phyloP scores from a whole-genome alignment of 2,113 vertebrate genomes.

The Chloebia gouldiae region DNA sequence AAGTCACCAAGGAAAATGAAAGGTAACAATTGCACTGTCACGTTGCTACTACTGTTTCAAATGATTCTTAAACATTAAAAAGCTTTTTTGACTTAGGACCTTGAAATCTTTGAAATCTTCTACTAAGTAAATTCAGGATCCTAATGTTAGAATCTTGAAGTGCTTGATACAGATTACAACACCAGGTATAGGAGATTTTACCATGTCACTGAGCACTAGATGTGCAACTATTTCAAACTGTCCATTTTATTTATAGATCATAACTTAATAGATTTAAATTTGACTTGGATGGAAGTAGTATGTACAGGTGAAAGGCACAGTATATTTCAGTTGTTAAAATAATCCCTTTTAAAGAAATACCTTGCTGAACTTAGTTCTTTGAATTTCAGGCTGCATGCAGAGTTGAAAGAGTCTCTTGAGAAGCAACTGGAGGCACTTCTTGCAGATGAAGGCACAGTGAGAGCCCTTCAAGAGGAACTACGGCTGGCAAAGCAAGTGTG shows the following conservation, averaged over 20 bases:
- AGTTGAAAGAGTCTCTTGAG: constrained; percentile 83
- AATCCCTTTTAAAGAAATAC: neutral
- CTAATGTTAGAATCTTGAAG: neutral
- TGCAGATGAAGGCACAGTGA: constrained; percentile 75
- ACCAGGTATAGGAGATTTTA: neutral
- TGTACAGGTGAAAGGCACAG: neutral
- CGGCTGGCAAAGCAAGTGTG: constrained; percentile 81
- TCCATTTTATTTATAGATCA: neutral
- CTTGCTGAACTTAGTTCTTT: neutral
- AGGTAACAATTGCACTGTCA: constrained; percentile 72
- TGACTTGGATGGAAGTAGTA: neutral
- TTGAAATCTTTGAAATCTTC: neutral
- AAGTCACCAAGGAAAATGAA: constrained; percentile 89
- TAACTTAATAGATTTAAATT: neutral
- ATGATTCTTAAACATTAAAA: neutral
- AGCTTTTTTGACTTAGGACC: neutral
- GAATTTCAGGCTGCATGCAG: constrained; percentile 80
- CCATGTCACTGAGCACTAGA: neutral
- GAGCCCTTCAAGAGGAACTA: constrained; percentile 86
- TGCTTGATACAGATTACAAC: neutral
- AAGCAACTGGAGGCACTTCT: constrained; percentile 81
- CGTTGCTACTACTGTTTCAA: neutral
- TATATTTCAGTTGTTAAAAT: neutral
- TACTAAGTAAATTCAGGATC: neutral
- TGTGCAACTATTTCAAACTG: neutral